Conservation (phyloP, 1,140 invertebrate genomes). For the Portunus trituberculatus region DNA sequence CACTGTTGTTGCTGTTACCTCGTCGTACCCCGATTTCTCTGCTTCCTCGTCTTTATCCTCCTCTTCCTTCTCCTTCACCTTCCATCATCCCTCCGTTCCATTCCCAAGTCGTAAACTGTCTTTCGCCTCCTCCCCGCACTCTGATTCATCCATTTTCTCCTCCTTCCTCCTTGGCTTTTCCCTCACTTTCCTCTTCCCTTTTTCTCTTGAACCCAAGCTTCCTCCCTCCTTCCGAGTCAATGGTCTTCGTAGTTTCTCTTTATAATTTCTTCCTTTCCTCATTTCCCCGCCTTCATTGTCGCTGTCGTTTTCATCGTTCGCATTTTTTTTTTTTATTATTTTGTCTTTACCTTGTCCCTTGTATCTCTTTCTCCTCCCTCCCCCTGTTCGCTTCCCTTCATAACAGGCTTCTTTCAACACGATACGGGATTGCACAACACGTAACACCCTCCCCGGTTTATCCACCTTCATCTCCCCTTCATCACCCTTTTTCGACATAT, state of each 20-base stretch:
- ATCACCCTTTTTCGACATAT: neutral
- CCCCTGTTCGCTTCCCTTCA: neutral
- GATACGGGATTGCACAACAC: neutral
- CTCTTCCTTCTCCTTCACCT: too few relatives aligned
- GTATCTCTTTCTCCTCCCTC: neutral
- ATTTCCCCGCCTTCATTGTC: neutral
- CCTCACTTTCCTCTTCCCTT: neutral
- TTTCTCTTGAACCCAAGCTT: neutral
- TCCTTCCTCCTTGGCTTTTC: neutral
- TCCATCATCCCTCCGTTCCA: too few relatives aligned
- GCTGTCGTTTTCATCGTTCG: neutral
- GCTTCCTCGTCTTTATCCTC: too few relatives aligned
- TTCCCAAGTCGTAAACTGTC: neutral
- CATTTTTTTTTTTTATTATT: too few relatives aligned
- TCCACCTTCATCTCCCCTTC: too few relatives aligned
- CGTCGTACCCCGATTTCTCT: too few relatives aligned
- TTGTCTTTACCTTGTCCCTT: neutral
- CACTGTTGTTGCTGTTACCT: too few relatives aligned
- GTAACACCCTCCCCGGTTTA: neutral
- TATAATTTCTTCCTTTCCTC: neutral
- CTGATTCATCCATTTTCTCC: neutral
- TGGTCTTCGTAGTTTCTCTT: neutral
- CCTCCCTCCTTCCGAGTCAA: neutral
- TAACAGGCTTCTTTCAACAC: neutral
- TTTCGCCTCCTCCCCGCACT: neutral